Percentiles rank a stretch among this genome's conserved stretches.
These are phyloP conservation scores for Ursus arctos DNA, from an alignment of 2,113 vertebrate genomes.

Conservation along the genomic window DNA sequence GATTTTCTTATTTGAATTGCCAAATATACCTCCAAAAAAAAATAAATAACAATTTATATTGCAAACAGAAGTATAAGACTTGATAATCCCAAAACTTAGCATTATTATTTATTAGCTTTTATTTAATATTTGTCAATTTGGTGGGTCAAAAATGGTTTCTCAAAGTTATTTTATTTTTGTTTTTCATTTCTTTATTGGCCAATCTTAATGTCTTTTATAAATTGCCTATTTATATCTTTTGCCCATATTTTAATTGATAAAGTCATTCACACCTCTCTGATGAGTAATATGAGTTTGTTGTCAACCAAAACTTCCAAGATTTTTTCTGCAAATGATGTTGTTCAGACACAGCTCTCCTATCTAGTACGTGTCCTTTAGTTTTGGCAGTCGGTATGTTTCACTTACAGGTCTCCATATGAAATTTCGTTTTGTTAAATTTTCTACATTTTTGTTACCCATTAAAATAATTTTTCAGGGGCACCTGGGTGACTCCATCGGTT, in stretches of 20 bases:
- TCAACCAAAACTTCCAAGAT: neutral
- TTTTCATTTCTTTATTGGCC: neutral
- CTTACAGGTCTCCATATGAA: neutral
- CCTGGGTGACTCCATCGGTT: neutral
- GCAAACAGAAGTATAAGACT: neutral
- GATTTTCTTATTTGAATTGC: neutral
- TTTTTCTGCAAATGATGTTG: neutral
- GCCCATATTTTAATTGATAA: neutral
- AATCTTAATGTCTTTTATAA: neutral
- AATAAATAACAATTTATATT: neutral
- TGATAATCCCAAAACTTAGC: neutral
- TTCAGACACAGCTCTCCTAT: neutral
- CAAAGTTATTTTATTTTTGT: neutral
- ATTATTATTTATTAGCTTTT: neutral
- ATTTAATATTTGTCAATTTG: neutral
- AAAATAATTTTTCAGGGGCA: neutral
- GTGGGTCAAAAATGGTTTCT: neutral
- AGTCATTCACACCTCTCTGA: neutral
- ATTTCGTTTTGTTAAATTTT: constrained; percentile 20
- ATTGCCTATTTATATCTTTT: neutral
- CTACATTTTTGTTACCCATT: neutral
- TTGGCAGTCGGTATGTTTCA: neutral
- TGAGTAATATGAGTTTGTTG: neutral
- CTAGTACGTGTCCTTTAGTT: neutral
- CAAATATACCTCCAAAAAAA: neutral